phyloP scores from a whole-genome alignment of 1,140 invertebrate species.

The Charaxes varanes region DNA sequence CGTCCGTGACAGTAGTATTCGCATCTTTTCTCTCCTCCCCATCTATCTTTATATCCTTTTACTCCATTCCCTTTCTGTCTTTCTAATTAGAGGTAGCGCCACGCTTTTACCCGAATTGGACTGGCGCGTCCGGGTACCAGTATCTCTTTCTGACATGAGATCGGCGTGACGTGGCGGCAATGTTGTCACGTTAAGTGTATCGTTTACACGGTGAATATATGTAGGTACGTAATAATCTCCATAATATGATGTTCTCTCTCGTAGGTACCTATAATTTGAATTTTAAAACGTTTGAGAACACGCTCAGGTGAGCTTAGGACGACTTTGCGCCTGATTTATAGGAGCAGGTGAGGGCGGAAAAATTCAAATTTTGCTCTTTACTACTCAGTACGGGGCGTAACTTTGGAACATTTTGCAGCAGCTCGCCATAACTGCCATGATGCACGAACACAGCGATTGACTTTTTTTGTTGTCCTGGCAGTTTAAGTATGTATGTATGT shows the following conservation, averaged over 20 bases:
- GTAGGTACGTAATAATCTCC: constrained; percentile 19
- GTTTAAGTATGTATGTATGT: too few relatives aligned
- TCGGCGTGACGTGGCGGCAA: too few relatives aligned
- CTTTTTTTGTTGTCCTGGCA: too few relatives aligned
- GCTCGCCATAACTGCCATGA: constrained; percentile 33
- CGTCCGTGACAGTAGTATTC: too few relatives aligned
- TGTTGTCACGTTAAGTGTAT: too few relatives aligned
- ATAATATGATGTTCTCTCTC: constrained; percentile 27
- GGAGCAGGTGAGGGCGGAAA: constrained; percentile 65
- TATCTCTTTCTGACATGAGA: too few relatives aligned
- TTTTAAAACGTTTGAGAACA: constrained; percentile 56
- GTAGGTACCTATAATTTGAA: constrained; percentile 56
- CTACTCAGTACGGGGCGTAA: constrained; percentile 33
- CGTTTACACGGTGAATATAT: neutral
- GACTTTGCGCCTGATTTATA: constrained; percentile 67
- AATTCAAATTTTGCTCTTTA: constrained; percentile 59
- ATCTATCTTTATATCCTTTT: too few relatives aligned
- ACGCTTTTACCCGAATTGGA: too few relatives aligned
- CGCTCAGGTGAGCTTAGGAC: constrained; percentile 52
- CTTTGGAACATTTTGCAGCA: constrained; percentile 42
- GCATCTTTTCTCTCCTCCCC: too few relatives aligned
- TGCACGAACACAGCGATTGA: constrained; percentile 19
- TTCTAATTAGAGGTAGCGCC: too few relatives aligned
- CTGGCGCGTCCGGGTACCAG: too few relatives aligned
- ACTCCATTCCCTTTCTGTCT: too few relatives aligned